A percentile compares a stretch with the other conserved stretches of the same genome.
Conservation (phyloP, 2,888 invertebrate genomes). For the Thereva unica region DNA sequence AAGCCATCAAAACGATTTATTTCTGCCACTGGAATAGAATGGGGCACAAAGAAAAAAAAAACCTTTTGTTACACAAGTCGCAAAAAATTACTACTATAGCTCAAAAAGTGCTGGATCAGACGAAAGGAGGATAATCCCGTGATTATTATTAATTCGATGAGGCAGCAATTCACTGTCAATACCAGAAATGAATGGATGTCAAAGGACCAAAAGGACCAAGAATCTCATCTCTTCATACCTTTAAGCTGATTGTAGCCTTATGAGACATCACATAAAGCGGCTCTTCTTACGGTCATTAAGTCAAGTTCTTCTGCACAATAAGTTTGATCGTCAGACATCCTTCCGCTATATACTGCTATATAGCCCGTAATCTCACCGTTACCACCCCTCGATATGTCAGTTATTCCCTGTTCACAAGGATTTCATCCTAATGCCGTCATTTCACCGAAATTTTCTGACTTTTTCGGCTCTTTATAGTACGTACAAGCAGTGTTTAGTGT, state of each 20-base stretch:
- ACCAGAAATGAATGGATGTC: constrained; percentile 27
- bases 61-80: no score
- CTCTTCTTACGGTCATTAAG: constrained; percentile 35
- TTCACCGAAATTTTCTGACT: constrained; percentile 33
- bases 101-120: constrained; percentile 18
- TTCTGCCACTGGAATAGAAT: no score
- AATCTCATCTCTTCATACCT: constrained; percentile 8
- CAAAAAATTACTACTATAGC: no score
- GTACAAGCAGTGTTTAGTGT: constrained; percentile 15
- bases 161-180: constrained; percentile 25
- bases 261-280: constrained; percentile 24
- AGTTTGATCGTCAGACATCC: constrained; percentile 33
- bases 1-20: no score
- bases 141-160: constrained; percentile 35
- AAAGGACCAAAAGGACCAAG: constrained; percentile 15
- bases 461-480: constrained; percentile 27
- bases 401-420: constrained; percentile 30
- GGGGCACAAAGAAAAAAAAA: no score
- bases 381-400: constrained; percentile 34
- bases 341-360: constrained; percentile 18
- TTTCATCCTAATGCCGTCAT: constrained; percentile 32
- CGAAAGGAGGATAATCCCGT: constrained; percentile 16
- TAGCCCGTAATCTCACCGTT: constrained; percentile 19
- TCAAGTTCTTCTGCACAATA: constrained; percentile 34
- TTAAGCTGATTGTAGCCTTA: constrained; percentile 30